Evolutionary conservation across 2,888 invertebrate genomes (phyloP).

Genomic region (Adela reaumurella): DNA sequence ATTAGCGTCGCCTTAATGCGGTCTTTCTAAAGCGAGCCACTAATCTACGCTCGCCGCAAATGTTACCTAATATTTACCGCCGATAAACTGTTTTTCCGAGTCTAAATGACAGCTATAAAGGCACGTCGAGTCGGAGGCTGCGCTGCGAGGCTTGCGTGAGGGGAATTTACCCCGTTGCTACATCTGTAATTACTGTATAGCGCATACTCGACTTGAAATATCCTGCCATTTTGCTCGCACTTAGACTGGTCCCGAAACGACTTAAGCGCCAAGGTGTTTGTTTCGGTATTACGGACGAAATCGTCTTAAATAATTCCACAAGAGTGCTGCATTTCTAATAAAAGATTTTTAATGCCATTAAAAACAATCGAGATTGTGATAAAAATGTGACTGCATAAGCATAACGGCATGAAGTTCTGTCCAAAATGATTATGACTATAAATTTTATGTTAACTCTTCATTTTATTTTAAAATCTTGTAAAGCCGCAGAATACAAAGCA

Average conservation of each 20-base stretch:
- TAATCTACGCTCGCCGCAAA: background rate
- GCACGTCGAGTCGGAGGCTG: conserved; percentile 3
- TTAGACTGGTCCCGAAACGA: conserved; percentile 4
- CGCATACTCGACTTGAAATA: conserved; percentile 36
- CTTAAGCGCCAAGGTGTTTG: background rate
- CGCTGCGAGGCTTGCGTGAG: conserved; percentile 23
- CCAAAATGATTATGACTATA: too few relatives aligned
- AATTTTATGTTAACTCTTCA: too few relatives aligned
- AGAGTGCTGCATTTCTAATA: too few relatives aligned
- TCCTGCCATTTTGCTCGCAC: conserved; percentile 33
- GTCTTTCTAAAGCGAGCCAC: background rate
- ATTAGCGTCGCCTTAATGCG: background rate
- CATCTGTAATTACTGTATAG: conserved; percentile 46
- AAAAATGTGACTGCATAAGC: too few relatives aligned
- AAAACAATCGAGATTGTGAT: too few relatives aligned
- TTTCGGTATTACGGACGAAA: background rate
- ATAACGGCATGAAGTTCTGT: too few relatives aligned
- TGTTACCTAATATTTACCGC: conserved; percentile 27
- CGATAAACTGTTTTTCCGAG: conserved; percentile 33
- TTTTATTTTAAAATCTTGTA: too few relatives aligned
- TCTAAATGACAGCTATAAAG: conserved; percentile 36
- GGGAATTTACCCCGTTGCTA: conserved; percentile 44
- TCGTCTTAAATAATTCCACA: too few relatives aligned
- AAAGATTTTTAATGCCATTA: too few relatives aligned
- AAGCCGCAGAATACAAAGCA: background rate